Evolutionary conservation across 2,113 vertebrate genomes (phyloP).

Genomic region (Oceanites oceanicus): DNA sequence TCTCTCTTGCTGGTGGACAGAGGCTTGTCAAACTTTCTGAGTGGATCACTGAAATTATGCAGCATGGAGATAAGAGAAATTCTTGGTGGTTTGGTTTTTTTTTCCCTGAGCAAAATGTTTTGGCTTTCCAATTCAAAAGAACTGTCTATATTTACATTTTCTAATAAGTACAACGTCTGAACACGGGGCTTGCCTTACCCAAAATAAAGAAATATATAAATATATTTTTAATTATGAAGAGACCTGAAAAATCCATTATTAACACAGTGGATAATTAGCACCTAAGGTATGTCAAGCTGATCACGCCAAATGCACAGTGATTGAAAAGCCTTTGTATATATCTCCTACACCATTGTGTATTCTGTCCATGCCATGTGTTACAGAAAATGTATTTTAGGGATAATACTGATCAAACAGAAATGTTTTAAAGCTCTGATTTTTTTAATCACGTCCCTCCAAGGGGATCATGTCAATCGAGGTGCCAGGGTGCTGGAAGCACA

Average conservation of each 20-base stretch:
- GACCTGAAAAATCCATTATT: background rate
- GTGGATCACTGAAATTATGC: background rate
- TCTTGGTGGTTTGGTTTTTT: accelerated
- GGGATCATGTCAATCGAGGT: background rate
- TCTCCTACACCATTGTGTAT: constrained; percentile 47
- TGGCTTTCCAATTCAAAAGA: background rate
- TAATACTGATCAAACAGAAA: background rate
- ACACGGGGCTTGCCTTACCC: background rate
- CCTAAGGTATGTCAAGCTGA: background rate
- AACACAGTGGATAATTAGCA: background rate
- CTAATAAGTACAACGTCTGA: background rate
- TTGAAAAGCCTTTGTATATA: background rate
- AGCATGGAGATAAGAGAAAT: background rate
- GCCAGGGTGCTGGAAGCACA: background rate
- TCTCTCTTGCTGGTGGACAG: background rate
- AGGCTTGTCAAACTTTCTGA: background rate
- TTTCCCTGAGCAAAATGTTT: background rate
- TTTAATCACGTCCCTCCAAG: background rate
- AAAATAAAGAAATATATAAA: background rate
- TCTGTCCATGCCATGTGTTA: background rate
- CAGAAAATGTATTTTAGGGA: background rate
- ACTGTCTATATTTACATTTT: background rate
- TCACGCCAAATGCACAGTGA: background rate
- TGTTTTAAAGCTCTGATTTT: background rate
- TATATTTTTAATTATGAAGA: background rate